Conservation (phyloP, 2,797 vertebrate genomes). For the Halcyon badia region DNA sequence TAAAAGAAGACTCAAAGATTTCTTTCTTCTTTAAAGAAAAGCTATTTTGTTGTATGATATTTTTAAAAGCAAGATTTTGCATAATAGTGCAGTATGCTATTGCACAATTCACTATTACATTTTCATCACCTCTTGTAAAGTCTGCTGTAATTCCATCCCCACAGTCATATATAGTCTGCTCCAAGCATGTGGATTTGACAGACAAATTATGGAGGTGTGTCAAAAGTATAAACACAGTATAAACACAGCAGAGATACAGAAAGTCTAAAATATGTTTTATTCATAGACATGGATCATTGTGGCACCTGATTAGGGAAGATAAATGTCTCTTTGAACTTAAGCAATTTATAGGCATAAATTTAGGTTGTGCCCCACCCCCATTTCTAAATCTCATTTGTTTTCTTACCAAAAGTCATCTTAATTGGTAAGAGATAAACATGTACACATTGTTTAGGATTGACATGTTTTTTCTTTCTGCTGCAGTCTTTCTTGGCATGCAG, state of each 20-base stretch:
- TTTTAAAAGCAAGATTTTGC: not conserved
- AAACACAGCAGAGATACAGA: conserved; percentile 11
- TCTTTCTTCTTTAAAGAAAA: not conserved
- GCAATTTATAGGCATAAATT: not conserved
- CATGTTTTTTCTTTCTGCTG: not conserved
- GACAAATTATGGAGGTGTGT: not conserved
- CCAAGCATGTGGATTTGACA: conserved; percentile 28
- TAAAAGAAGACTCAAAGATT: not conserved
- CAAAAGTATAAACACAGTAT: conserved; percentile 4
- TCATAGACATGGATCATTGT: not conserved
- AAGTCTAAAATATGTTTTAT: conserved; percentile 21
- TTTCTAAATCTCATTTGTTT: not conserved
- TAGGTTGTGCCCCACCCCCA: not conserved
- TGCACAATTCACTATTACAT: not conserved
- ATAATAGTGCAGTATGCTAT: not conserved
- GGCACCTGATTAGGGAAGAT: not conserved
- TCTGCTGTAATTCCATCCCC: not conserved
- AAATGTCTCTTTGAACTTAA: not conserved
- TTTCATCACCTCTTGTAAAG: not conserved
- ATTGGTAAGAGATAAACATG: not conserved
- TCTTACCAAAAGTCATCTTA: not conserved
- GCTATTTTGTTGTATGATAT: not conserved
- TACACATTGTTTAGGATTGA: not conserved
- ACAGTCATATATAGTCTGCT: not conserved
- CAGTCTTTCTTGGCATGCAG: not conserved